Evolutionary conservation across 1,140 invertebrate species (phyloP).

Genomic region (Globodera rostochiensis): DNA sequence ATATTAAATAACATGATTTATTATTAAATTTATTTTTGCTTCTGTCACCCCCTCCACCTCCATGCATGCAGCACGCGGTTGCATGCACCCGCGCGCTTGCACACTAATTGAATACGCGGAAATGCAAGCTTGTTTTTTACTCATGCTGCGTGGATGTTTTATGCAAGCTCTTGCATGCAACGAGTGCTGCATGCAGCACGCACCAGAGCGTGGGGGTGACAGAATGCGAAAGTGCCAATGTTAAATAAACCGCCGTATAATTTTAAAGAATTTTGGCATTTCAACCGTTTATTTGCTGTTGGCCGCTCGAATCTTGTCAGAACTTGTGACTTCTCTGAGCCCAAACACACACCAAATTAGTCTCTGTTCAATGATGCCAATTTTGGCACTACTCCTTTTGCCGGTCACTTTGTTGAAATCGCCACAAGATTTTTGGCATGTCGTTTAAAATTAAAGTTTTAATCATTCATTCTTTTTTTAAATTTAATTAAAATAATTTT

Average conservation of each 20-base stretch:
- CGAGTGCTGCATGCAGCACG: too few relatives aligned
- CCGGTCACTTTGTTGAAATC: constrained; percentile 49
- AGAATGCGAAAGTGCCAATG: too few relatives aligned
- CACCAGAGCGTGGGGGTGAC: too few relatives aligned
- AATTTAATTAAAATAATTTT: not conserved
- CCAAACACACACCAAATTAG: constrained; percentile 34
- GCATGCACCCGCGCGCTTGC: too few relatives aligned
- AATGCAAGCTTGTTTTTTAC: constrained; percentile 28
- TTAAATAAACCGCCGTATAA: not conserved
- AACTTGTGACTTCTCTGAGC: constrained; percentile 39
- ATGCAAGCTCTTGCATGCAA: not conserved
- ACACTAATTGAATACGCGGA: constrained; percentile 9
- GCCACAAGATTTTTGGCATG: constrained; percentile 50
- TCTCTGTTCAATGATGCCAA: constrained; percentile 44
- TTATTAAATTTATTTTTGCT: too few relatives aligned
- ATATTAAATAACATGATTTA: too few relatives aligned
- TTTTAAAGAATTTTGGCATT: constrained; percentile 42
- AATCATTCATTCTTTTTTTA: not conserved
- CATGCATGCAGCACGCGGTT: too few relatives aligned
- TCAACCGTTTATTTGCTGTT: constrained; percentile 55
- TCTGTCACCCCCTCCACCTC: too few relatives aligned
- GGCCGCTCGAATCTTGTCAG: constrained; percentile 51
- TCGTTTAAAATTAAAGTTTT: not conserved
- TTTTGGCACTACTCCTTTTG: constrained; percentile 42
- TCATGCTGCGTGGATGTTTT: constrained; percentile 29